Percentiles rank a stretch among this genome's conserved stretches.
Conservation (phyloP, 2,888 invertebrate species). For the Glyphotaelius pellucidus region DNA sequence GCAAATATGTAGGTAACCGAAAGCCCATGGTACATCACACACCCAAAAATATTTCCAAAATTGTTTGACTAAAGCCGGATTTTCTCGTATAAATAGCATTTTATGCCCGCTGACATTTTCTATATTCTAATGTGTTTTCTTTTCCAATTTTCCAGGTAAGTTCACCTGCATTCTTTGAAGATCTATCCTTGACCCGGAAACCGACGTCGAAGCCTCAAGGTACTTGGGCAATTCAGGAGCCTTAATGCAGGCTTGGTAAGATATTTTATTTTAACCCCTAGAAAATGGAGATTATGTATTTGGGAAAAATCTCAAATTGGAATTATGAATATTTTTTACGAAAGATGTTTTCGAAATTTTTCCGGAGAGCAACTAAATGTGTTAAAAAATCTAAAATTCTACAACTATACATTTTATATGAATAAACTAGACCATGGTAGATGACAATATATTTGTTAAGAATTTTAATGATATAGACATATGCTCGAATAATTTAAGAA, state of each 20-base stretch:
- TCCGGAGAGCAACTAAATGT: no score
- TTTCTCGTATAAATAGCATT: background rate
- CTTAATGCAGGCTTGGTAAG: background rate
- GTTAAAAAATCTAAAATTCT: no score
- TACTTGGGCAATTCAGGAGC: background rate
- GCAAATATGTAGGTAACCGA: no score
- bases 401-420: no score
- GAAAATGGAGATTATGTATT: background rate
- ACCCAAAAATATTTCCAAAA: background rate
- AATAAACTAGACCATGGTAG: no score
- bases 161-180: background rate
- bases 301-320: background rate
- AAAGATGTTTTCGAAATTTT: no score
- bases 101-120: background rate
- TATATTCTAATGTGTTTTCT: background rate
- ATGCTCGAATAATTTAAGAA: no score
- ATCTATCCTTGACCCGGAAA: background rate
- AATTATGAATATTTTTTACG: no score
- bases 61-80: background rate
- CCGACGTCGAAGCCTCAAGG: background rate
- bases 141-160: background rate
- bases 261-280: background rate
- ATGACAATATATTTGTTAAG: no score
- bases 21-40: no score
- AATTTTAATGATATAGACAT: no score